Evolutionary conservation across 2,888 invertebrate species (phyloP), one percentile per base, ranked within the genome.

Genomic region (Blera fallax): DNA sequence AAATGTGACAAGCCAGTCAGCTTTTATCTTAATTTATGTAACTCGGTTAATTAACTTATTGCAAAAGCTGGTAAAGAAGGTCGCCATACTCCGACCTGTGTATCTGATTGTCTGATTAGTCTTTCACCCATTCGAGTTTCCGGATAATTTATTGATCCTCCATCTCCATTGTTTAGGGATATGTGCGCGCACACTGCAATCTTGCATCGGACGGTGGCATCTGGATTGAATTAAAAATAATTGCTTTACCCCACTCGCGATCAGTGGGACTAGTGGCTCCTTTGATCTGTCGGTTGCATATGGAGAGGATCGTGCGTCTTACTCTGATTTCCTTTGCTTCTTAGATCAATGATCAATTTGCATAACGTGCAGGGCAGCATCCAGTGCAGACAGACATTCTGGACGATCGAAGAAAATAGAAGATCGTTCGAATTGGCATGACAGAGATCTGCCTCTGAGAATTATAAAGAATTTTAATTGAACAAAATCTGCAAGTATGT

Each of bases 161-260:
- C 7, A 54, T 70, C 16, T 43, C 43, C 52, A 77, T 77, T 76
- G 72, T 65, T 58, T 32, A 34, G 54, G 10, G 16, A 70, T 43
- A 40, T 4, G 52, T 14, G 52, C 3, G 24, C 32, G 34, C 21
- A 16, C 24, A 1, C 34, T 34, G 56, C 58, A 40, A 65, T 54
- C 78, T 50, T 27, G 45, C 48, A 64, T 70, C 56, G 58, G 52
- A 78, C 56, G 69, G 58, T 84, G 80, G 76, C 76, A 85, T 85
- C 85, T 85, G 85, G 76, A 72, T 76, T 76, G 60, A 80, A 80
- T 79, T 80, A 65, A 80, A 85, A 85, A 85, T 80, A 85, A 80
- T 76, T 80, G 70, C 80, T 67, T 62, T 37, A 48, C 67, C 74
- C 48, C 40, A 62, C 64, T 58, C 24, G 60, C 60, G 21, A 56